Percentiles rank a stretch among this genome's conserved stretches.
phyloP scores from a whole-genome alignment of 2,888 invertebrate genomes.

The Ochropleura plecta region DNA sequence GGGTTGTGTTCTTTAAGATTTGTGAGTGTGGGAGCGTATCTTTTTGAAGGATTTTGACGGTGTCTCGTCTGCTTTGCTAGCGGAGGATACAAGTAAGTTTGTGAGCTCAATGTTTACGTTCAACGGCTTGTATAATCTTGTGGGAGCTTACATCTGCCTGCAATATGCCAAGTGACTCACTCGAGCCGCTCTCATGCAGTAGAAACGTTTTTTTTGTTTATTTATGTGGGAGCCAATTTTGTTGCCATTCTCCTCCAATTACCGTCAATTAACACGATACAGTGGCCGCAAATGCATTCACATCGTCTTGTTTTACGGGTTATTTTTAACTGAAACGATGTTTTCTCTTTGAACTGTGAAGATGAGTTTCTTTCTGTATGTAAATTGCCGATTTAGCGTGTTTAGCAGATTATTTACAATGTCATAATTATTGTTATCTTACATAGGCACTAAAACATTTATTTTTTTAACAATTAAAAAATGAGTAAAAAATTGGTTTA shows the following conservation, averaged over 20 bases:
- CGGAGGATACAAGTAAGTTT: constrained; percentile 63
- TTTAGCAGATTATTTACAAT: background rate
- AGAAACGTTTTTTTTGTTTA: constrained; percentile 62
- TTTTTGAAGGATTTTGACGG: constrained; percentile 58
- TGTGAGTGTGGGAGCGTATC: constrained; percentile 60
- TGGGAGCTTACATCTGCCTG: constrained; percentile 55
- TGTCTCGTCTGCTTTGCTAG: constrained; percentile 19
- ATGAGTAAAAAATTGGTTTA: too few species aligned
- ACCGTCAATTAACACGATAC: constrained; percentile 68
- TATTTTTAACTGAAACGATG: constrained; percentile 46
- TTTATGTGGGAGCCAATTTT: constrained; percentile 62
- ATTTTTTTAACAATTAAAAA: background rate
- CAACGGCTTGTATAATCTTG: constrained; percentile 23
- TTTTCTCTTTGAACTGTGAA: constrained; percentile 36
- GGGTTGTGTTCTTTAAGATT: constrained; percentile 63
- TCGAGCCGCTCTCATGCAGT: constrained; percentile 29
- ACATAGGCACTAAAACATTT: background rate
- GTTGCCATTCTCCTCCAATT: constrained; percentile 70
- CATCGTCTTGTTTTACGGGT: constrained; percentile 42
- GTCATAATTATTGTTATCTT: background rate
- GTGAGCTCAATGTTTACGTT: constrained; percentile 56
- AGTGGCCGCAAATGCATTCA: constrained; percentile 47
- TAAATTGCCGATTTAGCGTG: constrained; percentile 16
- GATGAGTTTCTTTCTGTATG: constrained; percentile 4
- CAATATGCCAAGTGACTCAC: constrained; percentile 57